phyloP scores from a whole-genome alignment of 1,140 invertebrate genomes.

The Leptopilina clavipes region DNA sequence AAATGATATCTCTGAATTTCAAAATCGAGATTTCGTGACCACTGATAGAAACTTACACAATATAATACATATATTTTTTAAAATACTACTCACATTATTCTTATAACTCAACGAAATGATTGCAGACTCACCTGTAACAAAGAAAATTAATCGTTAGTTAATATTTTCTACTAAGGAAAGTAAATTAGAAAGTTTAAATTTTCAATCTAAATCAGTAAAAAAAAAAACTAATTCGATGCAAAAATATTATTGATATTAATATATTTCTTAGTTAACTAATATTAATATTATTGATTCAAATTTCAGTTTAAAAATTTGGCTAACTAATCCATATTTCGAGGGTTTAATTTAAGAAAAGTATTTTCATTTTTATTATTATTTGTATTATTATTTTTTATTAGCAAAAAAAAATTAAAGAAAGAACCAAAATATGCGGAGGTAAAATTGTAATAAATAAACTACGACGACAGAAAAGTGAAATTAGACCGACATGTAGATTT shows the following conservation, averaged over 20 bases:
- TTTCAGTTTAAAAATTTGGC: no score
- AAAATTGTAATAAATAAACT: slow-evolving; percentile 1
- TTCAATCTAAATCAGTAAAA: no score
- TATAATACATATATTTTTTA: not conserved
- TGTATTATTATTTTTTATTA: no score
- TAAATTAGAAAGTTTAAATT: no score
- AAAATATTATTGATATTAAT: no score
- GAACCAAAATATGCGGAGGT: not conserved
- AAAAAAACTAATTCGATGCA: no score
- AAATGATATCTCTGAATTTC: slow-evolving; percentile 1
- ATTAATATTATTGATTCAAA: no score
- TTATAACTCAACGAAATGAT: not conserved
- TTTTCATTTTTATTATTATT: not conserved
- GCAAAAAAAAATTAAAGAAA: not conserved
- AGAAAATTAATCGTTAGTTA: not conserved
- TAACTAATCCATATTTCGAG: not conserved
- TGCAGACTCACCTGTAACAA: slow-evolving; percentile 20
- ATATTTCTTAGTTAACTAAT: no score
- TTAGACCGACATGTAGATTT: slow-evolving; percentile 17
- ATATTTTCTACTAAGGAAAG: not conserved
- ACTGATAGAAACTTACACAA: not conserved
- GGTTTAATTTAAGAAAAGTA: not conserved
- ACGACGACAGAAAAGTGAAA: slow-evolving; percentile 15
- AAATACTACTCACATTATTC: not conserved
- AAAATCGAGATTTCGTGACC: slow-evolving; percentile 14